These are phyloP conservation scores for Varanus salvator DNA, from an alignment of 2,113 vertebrate species.

Conservation along the genomic window DNA sequence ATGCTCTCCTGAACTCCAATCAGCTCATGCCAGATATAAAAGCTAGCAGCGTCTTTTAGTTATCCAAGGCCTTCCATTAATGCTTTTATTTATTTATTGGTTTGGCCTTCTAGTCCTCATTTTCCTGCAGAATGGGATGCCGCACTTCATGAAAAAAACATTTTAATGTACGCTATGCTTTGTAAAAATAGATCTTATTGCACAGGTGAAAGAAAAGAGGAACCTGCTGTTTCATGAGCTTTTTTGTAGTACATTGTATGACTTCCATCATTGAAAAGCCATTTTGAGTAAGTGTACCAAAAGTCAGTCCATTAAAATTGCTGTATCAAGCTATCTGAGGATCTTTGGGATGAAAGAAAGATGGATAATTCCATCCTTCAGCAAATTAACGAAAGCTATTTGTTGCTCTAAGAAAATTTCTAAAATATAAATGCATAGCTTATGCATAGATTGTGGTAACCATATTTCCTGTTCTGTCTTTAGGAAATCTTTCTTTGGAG, in stretches of 20 bases:
- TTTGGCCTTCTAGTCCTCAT: background rate
- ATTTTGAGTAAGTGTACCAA: background rate
- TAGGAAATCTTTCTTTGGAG: slow-evolving; percentile 94
- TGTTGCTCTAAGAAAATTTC: slow-evolving; percentile 32
- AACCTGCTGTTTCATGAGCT: background rate
- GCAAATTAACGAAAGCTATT: background rate
- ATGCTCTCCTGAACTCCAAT: background rate
- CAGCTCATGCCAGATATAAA: background rate
- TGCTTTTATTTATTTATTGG: background rate
- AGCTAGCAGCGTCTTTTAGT: background rate
- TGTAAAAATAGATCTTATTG: background rate
- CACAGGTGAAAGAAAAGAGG: no score
- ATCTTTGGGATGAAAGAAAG: background rate
- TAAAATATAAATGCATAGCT: background rate
- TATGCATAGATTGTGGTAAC: background rate
- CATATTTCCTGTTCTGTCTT: background rate
- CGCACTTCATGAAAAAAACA: background rate
- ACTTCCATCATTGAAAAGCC: background rate
- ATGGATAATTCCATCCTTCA: background rate
- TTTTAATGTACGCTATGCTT: background rate
- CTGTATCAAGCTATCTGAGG: background rate
- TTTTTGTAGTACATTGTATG: background rate
- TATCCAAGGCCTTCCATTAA: background rate
- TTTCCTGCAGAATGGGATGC: background rate
- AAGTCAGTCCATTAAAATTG: background rate